Base-by-base conservation (phyloP, 2,797 vertebrate genomes). In the Brachyrhaphis roseni region DNA sequence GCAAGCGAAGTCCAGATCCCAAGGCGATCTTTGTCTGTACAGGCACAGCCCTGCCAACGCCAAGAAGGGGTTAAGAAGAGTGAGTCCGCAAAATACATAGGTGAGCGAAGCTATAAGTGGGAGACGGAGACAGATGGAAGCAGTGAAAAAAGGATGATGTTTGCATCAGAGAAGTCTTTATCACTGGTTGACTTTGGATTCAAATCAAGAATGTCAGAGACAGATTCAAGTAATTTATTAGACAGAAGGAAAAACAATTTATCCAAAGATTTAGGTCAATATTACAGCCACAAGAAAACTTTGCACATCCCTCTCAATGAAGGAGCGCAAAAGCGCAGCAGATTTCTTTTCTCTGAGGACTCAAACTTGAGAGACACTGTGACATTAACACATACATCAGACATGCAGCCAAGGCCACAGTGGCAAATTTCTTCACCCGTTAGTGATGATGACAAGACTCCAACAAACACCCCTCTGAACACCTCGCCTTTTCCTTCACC, bases 11-110 rank as follows among this genome's bases (percentile, higher is more conserved):
- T 39, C 46, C 77, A 77, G 55, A 57, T 75, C 72, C 81, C 87
- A 28, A 92, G 86, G 72, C 90, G 96, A 31, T 76, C 94, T 15
- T 88, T 93, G 47, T 95, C 95, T 45, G 90, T 92, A 34, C 92
- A 93, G 47, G 83, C 90, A 12, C 84, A 84, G 5, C 64, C 82
- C 68, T 82, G 70, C 41, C 78, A 23, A 8, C 8, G 8, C 74
- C 45, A 81, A 0, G 73, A 78, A 28, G 85, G 86, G 20, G 77
- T 87, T 74, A 92, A 80, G 78, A 91, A 88, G 82, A 93, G 90
- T 5, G 66, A 41, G 1, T 93, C 92, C 0, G 89, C 74, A 4
- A 94, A 85, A 74, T 79, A 78, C 8, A 77, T 86, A 72, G 74
- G 49, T n/a, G 75, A 66, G n/a, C 4, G 28, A 20, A 89, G 36